These are phyloP conservation scores for Andrena praecox DNA, from an alignment of 2,888 invertebrate species.

Conservation along the genomic window DNA sequence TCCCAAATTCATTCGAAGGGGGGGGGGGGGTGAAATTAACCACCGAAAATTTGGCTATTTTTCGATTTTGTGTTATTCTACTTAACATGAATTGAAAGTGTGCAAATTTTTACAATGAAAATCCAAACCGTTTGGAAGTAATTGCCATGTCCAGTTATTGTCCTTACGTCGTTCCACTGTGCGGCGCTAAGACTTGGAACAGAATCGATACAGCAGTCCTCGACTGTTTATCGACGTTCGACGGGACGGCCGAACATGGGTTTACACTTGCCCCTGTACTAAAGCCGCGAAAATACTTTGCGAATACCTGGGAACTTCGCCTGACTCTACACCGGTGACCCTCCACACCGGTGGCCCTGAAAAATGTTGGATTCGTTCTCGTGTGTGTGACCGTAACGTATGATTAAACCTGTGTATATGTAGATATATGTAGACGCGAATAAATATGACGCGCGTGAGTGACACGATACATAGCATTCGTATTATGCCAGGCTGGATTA, in stretches of 20 bases:
- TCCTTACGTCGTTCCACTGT: too few species aligned
- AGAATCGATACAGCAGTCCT: constrained; percentile 14
- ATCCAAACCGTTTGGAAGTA: too few species aligned
- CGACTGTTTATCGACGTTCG: not conserved
- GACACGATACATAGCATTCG: constrained; percentile 35
- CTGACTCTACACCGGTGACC: constrained; percentile 23
- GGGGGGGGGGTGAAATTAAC: too few species aligned
- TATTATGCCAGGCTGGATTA: constrained; percentile 32
- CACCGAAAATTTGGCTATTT: too few species aligned
- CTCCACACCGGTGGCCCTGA: constrained; percentile 36
- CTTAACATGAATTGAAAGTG: too few species aligned
- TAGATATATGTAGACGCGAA: constrained; percentile 39
- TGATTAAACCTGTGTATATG: constrained; percentile 28
- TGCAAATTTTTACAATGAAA: too few species aligned
- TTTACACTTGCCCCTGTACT: not conserved
- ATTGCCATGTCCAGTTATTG: too few species aligned
- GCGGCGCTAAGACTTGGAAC: not conserved
- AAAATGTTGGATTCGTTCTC: constrained; percentile 48
- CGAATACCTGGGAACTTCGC: not conserved
- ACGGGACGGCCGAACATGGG: not conserved
- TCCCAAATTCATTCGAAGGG: too few species aligned
- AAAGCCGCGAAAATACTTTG: not conserved
- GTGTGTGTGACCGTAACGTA: constrained; percentile 6
- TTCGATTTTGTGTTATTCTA: too few species aligned
- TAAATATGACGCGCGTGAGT: constrained; percentile 62